Evolutionary conservation across 37 sponge, comb jelly and placozoan genomes (phyloP).

Genomic region (Ephydatia muelleri): DNA sequence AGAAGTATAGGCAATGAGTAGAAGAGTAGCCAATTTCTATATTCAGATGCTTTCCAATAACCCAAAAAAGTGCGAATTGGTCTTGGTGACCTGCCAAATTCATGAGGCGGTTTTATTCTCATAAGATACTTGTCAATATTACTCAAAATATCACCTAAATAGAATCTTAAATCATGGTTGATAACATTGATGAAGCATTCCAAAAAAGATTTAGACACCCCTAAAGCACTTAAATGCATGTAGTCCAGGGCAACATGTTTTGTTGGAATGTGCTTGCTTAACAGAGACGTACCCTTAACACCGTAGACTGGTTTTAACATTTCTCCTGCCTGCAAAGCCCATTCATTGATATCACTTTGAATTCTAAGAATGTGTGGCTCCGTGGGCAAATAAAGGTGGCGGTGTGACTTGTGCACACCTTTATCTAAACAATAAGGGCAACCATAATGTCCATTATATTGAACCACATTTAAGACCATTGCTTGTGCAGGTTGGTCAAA

Average conservation of each 20-base stretch:
- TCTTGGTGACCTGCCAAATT: slow-evolving; percentile 21
- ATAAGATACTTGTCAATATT: neutral
- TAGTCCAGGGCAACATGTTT: neutral
- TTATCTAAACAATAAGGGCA: slow-evolving; percentile 17
- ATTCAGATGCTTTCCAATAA: slow-evolving; percentile 26
- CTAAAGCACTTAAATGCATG: slow-evolving; percentile 9
- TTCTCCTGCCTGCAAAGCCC: slow-evolving; percentile 7
- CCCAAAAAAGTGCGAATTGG: neutral
- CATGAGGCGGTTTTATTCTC: slow-evolving; percentile 17
- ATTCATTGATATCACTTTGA: neutral
- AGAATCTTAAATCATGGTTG: neutral
- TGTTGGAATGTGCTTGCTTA: neutral
- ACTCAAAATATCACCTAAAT: neutral
- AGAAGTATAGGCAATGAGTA: slow-evolving; percentile 5
- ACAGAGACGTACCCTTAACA: slow-evolving; percentile 13
- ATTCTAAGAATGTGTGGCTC: neutral
- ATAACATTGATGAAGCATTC: neutral
- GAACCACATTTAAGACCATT: neutral
- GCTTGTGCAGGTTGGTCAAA: slow-evolving; percentile 22
- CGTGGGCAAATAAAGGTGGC: neutral
- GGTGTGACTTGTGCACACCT: slow-evolving; percentile 5
- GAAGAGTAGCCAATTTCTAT: neutral
- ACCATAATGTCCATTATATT: slow-evolving; percentile 16
- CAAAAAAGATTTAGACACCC: neutral
- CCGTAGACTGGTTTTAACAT: neutral